A percentile compares a stretch with the other conserved stretches of the same genome.
Conservation (phyloP, 2,888 invertebrate species). For the Athalia rosae region DNA sequence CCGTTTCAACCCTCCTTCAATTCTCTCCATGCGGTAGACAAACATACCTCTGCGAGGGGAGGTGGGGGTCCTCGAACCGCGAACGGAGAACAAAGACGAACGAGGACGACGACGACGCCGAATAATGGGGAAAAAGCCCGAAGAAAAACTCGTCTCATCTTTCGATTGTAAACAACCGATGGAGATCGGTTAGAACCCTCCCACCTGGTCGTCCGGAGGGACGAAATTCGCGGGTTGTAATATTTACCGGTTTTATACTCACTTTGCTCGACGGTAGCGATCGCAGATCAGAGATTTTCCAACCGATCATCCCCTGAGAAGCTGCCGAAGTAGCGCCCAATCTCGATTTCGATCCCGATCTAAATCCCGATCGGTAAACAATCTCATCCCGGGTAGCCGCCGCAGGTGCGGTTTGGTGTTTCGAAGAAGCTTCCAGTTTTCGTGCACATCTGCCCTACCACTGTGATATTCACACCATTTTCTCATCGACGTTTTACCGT, state of each 20-base stretch:
- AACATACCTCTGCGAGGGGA: too few species aligned
- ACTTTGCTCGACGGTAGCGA: conserved; percentile 3
- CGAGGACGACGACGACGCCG: too few species aligned
- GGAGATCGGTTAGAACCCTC: too few species aligned
- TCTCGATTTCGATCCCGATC: neutral
- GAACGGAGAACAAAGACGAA: too few species aligned
- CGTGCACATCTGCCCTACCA: conserved; percentile 19
- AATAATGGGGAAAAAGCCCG: too few species aligned
- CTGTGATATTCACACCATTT: conserved; percentile 36
- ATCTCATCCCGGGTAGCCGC: conserved; percentile 18
- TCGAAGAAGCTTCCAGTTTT: conserved; percentile 3
- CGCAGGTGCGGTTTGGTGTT: conserved; percentile 19
- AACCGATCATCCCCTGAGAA: neutral
- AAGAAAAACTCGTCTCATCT: too few species aligned
- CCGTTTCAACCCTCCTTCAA: neutral
- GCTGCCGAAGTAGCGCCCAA: conserved; percentile 19
- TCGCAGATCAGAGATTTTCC: neutral
- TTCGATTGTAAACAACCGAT: too few species aligned
- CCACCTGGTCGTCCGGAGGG: too few species aligned
- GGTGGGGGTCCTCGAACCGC: too few species aligned
- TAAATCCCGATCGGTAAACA: neutral
- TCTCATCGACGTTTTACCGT: neutral
- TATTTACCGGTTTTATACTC: neutral
- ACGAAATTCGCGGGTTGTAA: too few species aligned
- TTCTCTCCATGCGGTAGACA: neutral